These are phyloP conservation scores for Enteromius anoplus DNA, from an alignment of 2,797 vertebrate species.

Conservation along the genomic window DNA sequence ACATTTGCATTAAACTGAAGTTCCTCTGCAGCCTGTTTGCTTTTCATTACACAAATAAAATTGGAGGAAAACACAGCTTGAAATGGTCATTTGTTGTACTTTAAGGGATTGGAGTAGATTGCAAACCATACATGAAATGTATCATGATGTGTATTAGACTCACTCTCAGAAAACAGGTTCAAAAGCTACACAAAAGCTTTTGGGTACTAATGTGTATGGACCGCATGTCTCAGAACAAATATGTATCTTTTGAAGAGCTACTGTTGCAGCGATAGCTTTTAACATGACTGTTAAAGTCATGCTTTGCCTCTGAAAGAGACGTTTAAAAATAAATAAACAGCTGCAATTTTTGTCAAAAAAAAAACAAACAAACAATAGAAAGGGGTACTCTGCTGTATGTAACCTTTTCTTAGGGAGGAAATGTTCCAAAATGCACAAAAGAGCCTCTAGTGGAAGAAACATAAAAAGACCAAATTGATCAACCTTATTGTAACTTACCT, in stretches of 20 bases:
- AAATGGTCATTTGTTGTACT: slow-evolving; percentile 26
- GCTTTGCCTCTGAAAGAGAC: background rate
- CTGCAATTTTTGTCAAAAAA: background rate
- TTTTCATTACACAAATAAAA: slow-evolving; percentile 74
- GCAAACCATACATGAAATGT: background rate
- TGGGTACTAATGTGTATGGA: background rate
- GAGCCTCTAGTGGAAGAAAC: too few relatives aligned
- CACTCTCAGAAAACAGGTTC: background rate
- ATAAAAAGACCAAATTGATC: background rate
- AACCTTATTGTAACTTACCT: background rate
- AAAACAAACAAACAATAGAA: background rate
- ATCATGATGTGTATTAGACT: background rate
- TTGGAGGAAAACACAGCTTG: slow-evolving; percentile 48
- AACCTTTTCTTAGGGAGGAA: background rate
- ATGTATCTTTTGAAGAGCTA: background rate
- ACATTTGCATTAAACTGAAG: slow-evolving; percentile 74
- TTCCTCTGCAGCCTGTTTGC: slow-evolving; percentile 72
- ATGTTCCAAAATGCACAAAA: background rate
- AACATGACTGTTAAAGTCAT: background rate
- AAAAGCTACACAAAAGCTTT: background rate
- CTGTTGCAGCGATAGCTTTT: too few relatives aligned
- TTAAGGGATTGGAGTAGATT: background rate
- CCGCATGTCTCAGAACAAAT: too few relatives aligned
- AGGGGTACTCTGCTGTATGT: background rate
- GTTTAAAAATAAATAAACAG: background rate